phyloP scores from a whole-genome alignment of 2,113 vertebrate species.

The Lucifuga dentata region DNA sequence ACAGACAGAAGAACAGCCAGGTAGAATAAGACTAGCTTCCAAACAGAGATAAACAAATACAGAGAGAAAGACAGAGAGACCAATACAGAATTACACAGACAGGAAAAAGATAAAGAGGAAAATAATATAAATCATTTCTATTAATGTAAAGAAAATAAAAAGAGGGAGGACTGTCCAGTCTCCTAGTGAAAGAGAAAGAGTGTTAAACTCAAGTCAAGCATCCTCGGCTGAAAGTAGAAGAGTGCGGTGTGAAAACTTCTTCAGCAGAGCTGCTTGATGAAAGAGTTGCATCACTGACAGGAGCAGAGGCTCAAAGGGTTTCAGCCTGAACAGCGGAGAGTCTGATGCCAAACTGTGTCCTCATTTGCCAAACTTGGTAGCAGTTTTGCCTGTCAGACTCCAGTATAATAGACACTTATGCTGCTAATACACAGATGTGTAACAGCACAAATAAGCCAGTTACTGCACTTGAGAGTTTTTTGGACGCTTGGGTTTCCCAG shows the following conservation, averaged over 20 bases:
- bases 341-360: constrained; percentile 53
- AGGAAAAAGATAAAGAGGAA: constrained; percentile 11
- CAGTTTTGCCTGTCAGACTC: constrained; percentile 40
- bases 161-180: constrained; percentile 39
- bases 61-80: constrained; percentile 13
- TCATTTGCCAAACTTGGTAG: constrained; percentile 63
- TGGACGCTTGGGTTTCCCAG: no score
- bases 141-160: constrained; percentile 32
- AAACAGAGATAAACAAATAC: not conserved
- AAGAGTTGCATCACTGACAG: constrained; percentile 79
- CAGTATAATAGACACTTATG: constrained; percentile 37
- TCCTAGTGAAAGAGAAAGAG: constrained; percentile 56
- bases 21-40: constrained; percentile 37
- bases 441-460: constrained; percentile 6
- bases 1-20: constrained; percentile 13
- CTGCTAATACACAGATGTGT: constrained; percentile 26
- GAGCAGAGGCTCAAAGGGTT: constrained; percentile 56
- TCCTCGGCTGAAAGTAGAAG: constrained; percentile 70
- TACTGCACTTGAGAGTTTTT: constrained; percentile 9
- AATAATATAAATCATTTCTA: constrained; percentile 42
- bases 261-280: constrained; percentile 60
- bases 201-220: constrained; percentile 69
- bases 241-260: constrained; percentile 65
- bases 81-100: no score
- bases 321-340: constrained; percentile 43